Evolutionary conservation across 2,888 invertebrate genomes (phyloP).

Genomic region (Eucriotettix oculatus): DNA sequence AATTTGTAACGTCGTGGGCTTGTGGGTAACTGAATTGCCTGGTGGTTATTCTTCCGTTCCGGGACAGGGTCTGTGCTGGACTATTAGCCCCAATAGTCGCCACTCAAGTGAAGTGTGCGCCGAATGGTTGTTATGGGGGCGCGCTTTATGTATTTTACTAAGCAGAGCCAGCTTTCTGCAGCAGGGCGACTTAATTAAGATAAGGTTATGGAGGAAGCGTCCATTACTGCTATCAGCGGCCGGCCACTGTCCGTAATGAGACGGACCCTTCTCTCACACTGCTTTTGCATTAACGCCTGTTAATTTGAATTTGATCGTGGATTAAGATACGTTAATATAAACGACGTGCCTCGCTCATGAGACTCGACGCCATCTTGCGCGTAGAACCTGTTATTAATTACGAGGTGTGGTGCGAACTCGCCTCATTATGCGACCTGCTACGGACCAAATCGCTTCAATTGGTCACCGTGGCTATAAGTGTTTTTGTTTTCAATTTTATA

Average conservation of each 20-base stretch:
- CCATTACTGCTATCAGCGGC: neutral
- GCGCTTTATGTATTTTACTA: neutral
- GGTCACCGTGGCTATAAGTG: too few species aligned
- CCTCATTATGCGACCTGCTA: too few species aligned
- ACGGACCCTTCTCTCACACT: neutral
- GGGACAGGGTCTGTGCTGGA: too few species aligned
- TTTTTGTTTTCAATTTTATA: too few species aligned
- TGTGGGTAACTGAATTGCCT: too few species aligned
- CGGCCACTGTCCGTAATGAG: neutral
- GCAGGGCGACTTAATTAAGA: neutral
- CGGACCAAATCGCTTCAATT: too few species aligned
- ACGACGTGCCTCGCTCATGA: neutral
- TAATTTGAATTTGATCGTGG: slow-evolving; percentile 1
- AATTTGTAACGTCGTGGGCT: too few species aligned
- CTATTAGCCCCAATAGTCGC: too few species aligned
- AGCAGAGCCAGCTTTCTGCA: neutral
- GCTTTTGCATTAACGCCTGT: neutral
- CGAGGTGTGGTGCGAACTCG: neutral
- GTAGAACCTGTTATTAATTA: neutral
- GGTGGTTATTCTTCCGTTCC: too few species aligned
- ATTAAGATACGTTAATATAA: slow-evolving; percentile 1
- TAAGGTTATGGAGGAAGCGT: neutral
- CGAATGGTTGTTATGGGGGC: too few species aligned
- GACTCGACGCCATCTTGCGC: neutral
- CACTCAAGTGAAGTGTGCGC: too few species aligned